These are phyloP conservation scores for Clamator glandarius DNA, from an alignment of 2,797 vertebrate species.

Conservation along the genomic window DNA sequence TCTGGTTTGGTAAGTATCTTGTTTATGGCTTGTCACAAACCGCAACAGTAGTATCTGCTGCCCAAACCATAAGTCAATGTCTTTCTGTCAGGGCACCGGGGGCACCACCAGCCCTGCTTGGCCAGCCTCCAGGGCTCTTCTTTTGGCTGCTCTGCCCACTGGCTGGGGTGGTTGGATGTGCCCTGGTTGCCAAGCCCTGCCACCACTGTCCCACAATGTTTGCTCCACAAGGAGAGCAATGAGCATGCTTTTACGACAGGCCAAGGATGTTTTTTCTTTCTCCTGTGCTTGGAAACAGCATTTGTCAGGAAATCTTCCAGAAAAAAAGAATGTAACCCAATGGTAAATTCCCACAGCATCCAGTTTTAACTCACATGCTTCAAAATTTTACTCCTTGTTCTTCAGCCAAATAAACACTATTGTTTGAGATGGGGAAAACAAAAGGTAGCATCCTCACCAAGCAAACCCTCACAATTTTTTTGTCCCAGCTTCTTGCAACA, in stretches of 20 bases:
- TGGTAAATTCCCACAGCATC: neutral
- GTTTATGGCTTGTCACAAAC: neutral
- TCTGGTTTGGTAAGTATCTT: neutral
- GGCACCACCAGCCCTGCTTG: neutral
- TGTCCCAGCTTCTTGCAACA: neutral
- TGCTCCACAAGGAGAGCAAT: neutral
- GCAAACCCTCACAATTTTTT: neutral
- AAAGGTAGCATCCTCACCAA: neutral
- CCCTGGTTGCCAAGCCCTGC: neutral
- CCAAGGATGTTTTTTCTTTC: neutral
- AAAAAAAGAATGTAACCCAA: neutral
- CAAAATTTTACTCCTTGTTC: neutral
- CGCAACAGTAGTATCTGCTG: neutral
- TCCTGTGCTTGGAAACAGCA: neutral
- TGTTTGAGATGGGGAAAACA: neutral
- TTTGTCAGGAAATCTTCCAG: neutral
- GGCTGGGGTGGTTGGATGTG: neutral
- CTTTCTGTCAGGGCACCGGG: neutral
- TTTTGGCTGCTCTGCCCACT: rapidly evolving
- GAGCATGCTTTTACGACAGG: neutral
- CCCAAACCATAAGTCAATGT: neutral
- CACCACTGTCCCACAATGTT: rapidly evolving
- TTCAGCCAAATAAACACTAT: neutral
- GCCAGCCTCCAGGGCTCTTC: neutral
- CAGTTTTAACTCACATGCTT: neutral